Evolutionary conservation across 2,113 vertebrate genomes (phyloP), one percentile per base, ranked within the genome.

Genomic region (Lipophrys pholis): DNA sequence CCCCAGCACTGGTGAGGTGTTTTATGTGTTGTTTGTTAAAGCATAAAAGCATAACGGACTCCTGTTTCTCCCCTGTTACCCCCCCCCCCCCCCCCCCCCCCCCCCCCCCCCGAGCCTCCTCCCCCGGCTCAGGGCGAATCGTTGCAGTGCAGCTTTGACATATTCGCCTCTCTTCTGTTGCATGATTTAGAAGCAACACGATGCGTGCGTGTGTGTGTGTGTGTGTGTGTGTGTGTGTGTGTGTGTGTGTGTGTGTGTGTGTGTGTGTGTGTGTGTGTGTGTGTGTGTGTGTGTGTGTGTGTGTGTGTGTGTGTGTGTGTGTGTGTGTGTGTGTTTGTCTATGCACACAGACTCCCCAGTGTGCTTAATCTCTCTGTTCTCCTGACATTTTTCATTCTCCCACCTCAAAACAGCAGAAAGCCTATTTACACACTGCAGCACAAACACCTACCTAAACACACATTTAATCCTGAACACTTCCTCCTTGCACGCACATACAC

Each of bases 1-100:
- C 54, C 39, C 63, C 49, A 6, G 71, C 65, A 59, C 43, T 43
- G 39, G 39, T 30, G 43, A 75, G 69, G 61, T 73, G 73, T 72
- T 88, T 88, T 88, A 81, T 81, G 71, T 70, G 56, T 61, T 90
- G 80, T 85, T 89, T 91, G 86, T 85, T 76, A 86, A 87, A 80
- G 81, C 40, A 12, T 39, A 53, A 70, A 80, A 53, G 55, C 70
- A 56, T 66, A 78, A 51, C 51, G 4, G 64, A 7, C 53, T 61
- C n/a, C 58, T 58, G 61, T 38, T 53, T 58, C 56, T 51, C 65
- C 75, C 41, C 41, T 9, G 21, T 69, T 71, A 76, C 73, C 60
- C 68, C 67, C 62, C 15, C 40, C 49, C 69, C 65, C 5, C 64
- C 71, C 70, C 69, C 70, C n/a, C 39, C 2, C 1, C 41, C 51